Evolutionary conservation across 1,140 invertebrate genomes (phyloP).

Genomic region (Pygmarrhopalites habei): DNA sequence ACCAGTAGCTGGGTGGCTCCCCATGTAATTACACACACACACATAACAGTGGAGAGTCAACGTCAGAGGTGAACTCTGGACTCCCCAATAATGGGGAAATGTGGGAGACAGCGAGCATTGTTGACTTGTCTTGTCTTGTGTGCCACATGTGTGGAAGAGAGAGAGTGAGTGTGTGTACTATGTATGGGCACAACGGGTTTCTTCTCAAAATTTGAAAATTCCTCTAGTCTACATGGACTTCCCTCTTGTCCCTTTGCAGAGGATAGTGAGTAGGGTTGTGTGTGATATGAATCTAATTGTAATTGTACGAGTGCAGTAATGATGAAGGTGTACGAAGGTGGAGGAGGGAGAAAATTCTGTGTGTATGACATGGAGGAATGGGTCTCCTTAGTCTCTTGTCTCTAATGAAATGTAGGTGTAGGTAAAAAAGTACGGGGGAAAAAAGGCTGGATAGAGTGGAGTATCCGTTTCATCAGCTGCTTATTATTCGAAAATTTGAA

Average conservation of each 20-base stretch:
- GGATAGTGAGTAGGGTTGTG: too few relatives aligned
- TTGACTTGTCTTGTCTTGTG: neutral
- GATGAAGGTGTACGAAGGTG: neutral
- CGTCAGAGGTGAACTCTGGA: neutral
- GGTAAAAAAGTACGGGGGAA: too few relatives aligned
- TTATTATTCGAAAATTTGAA: constrained; percentile 4
- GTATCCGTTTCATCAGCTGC: constrained; percentile 11
- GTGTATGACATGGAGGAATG: constrained; percentile 8
- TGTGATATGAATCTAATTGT: constrained; percentile 10
- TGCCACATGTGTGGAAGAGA: too few relatives aligned
- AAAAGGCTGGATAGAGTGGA: neutral
- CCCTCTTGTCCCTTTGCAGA: too few relatives aligned
- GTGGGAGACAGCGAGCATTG: neutral
- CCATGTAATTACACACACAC: constrained; percentile 11
- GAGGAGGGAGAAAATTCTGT: constrained; percentile 2
- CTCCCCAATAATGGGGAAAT: too few relatives aligned
- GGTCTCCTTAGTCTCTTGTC: constrained; percentile 2
- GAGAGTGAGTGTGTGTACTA: too few relatives aligned
- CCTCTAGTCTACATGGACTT: too few relatives aligned
- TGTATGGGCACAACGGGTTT: too few relatives aligned
- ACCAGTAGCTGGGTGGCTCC: constrained; percentile 31
- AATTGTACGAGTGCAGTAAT: constrained; percentile 1
- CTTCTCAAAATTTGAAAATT: too few relatives aligned
- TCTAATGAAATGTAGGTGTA: constrained; percentile 6
- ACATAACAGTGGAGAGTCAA: constrained; percentile 10